A percentile compares a stretch with the other conserved stretches of the same genome.
Evolutionary conservation across 2,797 vertebrate species (phyloP).

Genomic region (Fistularia commersonii): DNA sequence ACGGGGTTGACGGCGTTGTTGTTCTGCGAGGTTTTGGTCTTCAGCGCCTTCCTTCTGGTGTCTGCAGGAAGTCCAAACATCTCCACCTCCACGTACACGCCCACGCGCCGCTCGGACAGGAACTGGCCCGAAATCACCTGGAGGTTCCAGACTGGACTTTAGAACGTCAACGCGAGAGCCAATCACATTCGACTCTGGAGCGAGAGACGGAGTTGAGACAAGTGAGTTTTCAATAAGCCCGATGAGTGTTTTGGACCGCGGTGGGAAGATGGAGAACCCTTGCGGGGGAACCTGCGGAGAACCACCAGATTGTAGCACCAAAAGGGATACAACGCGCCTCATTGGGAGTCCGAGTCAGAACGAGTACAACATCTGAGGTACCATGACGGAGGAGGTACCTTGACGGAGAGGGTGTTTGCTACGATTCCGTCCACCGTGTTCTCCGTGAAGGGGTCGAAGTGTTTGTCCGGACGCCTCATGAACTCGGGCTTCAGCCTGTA

Average conservation of each 20-base stretch:
- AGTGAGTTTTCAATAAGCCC: too few relatives aligned
- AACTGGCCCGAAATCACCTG: constrained; percentile 97
- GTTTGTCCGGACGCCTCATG: constrained; percentile 94
- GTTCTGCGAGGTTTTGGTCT: constrained; percentile 95
- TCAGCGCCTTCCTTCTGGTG: constrained; percentile 92
- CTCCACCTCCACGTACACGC: constrained; percentile 93
- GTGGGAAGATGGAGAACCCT: too few relatives aligned
- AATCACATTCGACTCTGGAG: too few relatives aligned
- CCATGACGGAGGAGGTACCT: constrained; percentile 72
- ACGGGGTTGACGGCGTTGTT: constrained; percentile 93
- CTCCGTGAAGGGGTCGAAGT: constrained; percentile 96
- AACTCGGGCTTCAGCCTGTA: constrained; percentile 97
- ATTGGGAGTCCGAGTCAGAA: too few relatives aligned
- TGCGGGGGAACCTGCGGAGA: too few relatives aligned
- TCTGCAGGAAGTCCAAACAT: constrained; percentile 97
- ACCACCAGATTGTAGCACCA: too few relatives aligned
- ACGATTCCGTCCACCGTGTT: constrained; percentile 96
- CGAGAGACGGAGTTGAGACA: too few relatives aligned
- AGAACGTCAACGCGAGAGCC: too few relatives aligned
- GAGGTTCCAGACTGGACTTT: neutral
- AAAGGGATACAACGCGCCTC: too few relatives aligned
- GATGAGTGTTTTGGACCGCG: too few relatives aligned
- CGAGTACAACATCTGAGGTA: too few relatives aligned
- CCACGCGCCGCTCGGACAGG: constrained; percentile 90
- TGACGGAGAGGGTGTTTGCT: constrained; percentile 96